Evolutionary conservation across 2,113 vertebrate genomes (phyloP), one percentile per base, ranked within the genome.

Genomic region (Balaenoptera acutorostrata): DNA sequence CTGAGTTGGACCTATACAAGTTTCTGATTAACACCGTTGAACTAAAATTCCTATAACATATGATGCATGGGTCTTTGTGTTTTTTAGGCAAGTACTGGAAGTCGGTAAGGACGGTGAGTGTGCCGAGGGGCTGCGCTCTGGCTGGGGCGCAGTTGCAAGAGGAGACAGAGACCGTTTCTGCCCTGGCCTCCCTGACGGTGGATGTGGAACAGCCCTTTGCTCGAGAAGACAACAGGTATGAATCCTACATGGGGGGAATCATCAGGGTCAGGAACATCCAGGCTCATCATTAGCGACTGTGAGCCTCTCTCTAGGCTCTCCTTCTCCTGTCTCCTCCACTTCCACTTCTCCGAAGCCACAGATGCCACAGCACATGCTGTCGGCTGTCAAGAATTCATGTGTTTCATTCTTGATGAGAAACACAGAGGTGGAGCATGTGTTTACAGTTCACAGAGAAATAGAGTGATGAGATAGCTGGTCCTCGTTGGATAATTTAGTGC

Each of bases 1-100:
- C 96, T 4, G 84, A 49, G 89, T 97, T 98, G 97, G 96, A 96
- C 92, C 71, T 98, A 93, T 96, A 94, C 61, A 80, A 98, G 97
- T 97, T 72, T 97, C 75, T 96, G 94, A 93, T 98, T 93, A 95
- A 98, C 96, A 97, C 96, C 97, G 13, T 96, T 98, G 68, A 96
- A 96, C 93, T 96, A 80, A 98, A 98, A 98, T 97, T 96, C 88
- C 92, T 95, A 95, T 98, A 98, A 98, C 98, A 94, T 98, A 94
- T 97, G 94, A 89, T 97, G 95, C 93, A 64, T 98, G 49, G 13
- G 25, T 52, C 52, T 21, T 21, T 33, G 31, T 33, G 29, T 75
- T 52, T 98, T 97, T 97, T 98, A 99, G 99, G 98, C 96, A 99
- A 99, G 95, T 99, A 99, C 98, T 99, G 99, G 99, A 99, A 98